Evolutionary conservation across 2,888 invertebrate species (phyloP), one percentile per base, ranked within the genome.

Genomic region (Parapristionchus giblindavisi): DNA sequence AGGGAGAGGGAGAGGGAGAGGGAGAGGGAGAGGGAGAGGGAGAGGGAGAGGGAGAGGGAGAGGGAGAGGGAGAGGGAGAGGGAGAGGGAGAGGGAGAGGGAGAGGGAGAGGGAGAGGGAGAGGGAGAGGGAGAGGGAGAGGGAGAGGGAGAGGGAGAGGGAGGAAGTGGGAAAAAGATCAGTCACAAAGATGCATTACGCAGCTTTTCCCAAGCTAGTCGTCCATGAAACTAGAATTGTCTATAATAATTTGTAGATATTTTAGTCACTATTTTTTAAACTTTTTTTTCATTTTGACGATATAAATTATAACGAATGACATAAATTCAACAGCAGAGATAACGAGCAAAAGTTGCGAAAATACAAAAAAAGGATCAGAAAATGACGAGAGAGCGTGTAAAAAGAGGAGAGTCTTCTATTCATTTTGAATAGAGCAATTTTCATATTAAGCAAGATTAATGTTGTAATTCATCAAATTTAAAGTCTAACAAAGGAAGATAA

Each of bases 131-230:
- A 2, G 27, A 8, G n/a, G n/a, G n/a, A 27, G 32, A 11, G 34
- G 32, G 17, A 17, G 36, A n/a, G 61, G 32, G 61, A 36, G 36
- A 36, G 61, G 60, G 32, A 6, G 61, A 61, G 61, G 36, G 36
- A 29, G 54, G 54, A 29, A 54, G 54, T 27, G 54, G 29, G 54
- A 54, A 54, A n/a, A 54, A 24, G 29, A 29, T 54, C 21, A 24
- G 54, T 27, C 24, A 29, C 54, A 27, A 27, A 54, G 54, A 24
- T 3, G 54, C 27, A 54, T 14, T 27, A 29, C 54, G 24, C 54
- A 29, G 54, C 11, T 54, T 54, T 14, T 4, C 2, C 24, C 54
- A 24, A n/a, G n/a, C 54, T 54, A 54, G 27, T 54, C 54, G 11
- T 27, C n/a, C n/a, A n/a, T n/a, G n/a, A n/a, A n/a, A n/a, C n/a